These are phyloP conservation scores for Turritopsis dohrnii DNA, from an alignment of 30 jellyfish, hydroid and myxozoan genomes.

Conservation along the genomic window DNA sequence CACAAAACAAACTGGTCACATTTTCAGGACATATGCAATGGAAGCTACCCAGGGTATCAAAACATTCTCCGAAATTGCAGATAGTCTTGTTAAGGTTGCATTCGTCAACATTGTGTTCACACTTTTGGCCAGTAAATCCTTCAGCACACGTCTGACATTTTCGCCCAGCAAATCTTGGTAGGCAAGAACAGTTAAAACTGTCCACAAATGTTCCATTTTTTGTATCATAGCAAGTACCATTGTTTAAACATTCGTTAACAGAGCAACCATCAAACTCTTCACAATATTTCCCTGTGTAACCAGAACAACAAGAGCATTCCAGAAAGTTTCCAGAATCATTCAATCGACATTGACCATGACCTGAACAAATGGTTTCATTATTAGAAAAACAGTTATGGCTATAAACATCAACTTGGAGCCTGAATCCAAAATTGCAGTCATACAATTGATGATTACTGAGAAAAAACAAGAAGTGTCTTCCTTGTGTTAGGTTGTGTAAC, in stretches of 20 bases:
- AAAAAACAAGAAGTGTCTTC: conserved; percentile 13
- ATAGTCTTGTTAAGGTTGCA: conserved; percentile 25
- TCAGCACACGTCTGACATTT: conserved; percentile 49
- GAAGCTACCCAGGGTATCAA: conserved; percentile 55
- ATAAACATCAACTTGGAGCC: conserved; percentile 17
- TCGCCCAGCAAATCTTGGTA: conserved; percentile 56
- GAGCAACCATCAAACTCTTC: conserved; percentile 54
- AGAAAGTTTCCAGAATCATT: conserved; percentile 13
- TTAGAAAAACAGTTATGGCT: conserved; percentile 1
- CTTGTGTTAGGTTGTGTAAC: neutral
- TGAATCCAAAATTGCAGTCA: conserved; percentile 23
- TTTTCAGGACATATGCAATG: conserved; percentile 57
- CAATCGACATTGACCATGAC: conserved; percentile 49
- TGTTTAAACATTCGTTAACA: conserved; percentile 54
- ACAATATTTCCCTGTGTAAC: conserved; percentile 47
- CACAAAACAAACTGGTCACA: conserved; percentile 67
- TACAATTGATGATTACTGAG: neutral
- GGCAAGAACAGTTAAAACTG: conserved; percentile 48
- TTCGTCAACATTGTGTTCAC: conserved; percentile 65
- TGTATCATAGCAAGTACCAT: conserved; percentile 66
- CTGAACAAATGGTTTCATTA: conserved; percentile 18
- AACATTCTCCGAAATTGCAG: conserved; percentile 43
- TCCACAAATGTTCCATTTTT: conserved; percentile 34
- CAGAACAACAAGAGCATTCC: conserved; percentile 53
- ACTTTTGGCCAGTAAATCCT: conserved; percentile 67